These are phyloP conservation scores for Lates calcarifer DNA, from an alignment of 2,113 vertebrate species.

Conservation along the genomic window DNA sequence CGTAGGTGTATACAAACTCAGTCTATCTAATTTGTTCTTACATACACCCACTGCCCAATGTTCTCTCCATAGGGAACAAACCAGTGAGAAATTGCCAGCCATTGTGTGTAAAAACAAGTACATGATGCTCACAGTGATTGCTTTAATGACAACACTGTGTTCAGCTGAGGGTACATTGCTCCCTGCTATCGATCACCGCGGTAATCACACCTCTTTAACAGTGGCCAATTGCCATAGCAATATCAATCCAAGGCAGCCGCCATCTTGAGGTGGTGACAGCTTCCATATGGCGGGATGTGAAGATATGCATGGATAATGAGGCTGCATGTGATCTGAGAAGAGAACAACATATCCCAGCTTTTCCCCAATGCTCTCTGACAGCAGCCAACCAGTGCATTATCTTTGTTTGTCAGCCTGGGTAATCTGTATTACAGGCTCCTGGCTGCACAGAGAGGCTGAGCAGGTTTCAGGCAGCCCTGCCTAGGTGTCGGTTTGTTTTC, in stretches of 20 bases:
- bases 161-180: neutral
- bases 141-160: conserved; percentile 11
- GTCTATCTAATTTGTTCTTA: neutral
- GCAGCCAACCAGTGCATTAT: conserved; percentile 21
- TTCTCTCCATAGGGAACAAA: neutral
- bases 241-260: conserved; percentile 27
- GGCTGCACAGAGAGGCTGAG: conserved; percentile 26
- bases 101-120: neutral
- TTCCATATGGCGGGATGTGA: conserved; percentile 36
- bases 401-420: conserved; percentile 33
- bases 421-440: conserved; percentile 29
- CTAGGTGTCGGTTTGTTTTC: conserved; percentile 27
- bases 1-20: neutral
- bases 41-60: neutral
- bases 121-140: neutral
- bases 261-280: conserved; percentile 63
- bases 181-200: conserved; percentile 30
- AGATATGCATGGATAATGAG: conserved; percentile 25
- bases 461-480: conserved; percentile 28
- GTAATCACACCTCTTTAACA: conserved; percentile 51
- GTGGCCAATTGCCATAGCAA: conserved; percentile 29
- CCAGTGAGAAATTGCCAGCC: neutral
- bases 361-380: conserved; percentile 2
- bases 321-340: conserved; percentile 11
- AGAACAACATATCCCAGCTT: neutral